Percentiles rank a stretch among this genome's conserved stretches.
phyloP scores from a whole-genome alignment of 2,797 vertebrate species.

The Tauraco hartlaubi region DNA sequence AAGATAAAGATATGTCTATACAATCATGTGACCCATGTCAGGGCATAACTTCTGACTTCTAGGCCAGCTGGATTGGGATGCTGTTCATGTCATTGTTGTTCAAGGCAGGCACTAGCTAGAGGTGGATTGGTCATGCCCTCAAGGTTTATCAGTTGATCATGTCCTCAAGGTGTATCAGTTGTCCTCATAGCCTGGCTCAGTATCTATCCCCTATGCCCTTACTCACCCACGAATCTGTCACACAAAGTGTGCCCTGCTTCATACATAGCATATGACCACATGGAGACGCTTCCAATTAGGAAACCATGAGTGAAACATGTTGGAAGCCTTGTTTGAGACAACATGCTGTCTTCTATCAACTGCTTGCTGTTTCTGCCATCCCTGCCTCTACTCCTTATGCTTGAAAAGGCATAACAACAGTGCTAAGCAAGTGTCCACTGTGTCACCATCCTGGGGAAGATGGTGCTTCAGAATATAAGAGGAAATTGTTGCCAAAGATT shows the following conservation, averaged over 20 bases:
- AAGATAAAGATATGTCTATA: not conserved
- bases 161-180: not conserved
- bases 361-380: not conserved
- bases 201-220: not conserved
- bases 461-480: not conserved
- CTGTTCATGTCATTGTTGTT: not conserved
- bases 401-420: not conserved
- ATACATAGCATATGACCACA: too few relatives aligned
- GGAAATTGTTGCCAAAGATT: not conserved
- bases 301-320: not conserved
- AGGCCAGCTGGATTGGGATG: not conserved
- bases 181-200: not conserved
- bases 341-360: rapidly evolving
- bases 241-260: not conserved
- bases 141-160: not conserved
- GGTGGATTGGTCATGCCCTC: not conserved
- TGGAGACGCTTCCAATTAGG: not conserved
- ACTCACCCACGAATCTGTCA: not conserved
- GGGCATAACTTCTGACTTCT: not conserved
- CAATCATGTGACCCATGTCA: not conserved
- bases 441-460: not conserved
- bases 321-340: not conserved
- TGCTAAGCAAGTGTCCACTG: not conserved
- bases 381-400: not conserved
- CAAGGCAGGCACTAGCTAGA: not conserved